Base-by-base conservation (phyloP, 2,113 vertebrate genomes). In the Oncorhynchus keta region DNA sequence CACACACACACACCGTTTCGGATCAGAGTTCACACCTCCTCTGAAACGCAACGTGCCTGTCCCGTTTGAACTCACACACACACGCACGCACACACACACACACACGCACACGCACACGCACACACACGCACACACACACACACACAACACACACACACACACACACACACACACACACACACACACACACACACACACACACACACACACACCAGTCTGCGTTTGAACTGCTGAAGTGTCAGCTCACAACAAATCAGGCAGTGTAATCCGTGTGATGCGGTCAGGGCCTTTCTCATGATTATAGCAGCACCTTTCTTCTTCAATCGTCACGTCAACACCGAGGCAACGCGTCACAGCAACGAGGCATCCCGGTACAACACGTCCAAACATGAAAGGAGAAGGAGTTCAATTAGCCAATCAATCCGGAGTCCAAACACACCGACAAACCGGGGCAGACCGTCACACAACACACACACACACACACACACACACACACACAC, bases 211-310 rank as follows among this genome's bases (percentile, higher is more conserved):
- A 79, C 74, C 39, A 45, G 39, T 45, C 39, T 45, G 39, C 39
- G 9, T 45, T 45, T 45, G 39, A 45, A 45, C 9, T 45, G 39
- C 11, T 45, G 35, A 39, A 39, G 35, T 39, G 35, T 39, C 35
- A 9, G 35, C 7, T 39, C 35, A 39, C 35, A 39, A 9, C 35
- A 87, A 91, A 87, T 89, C 86, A 91, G 85, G 81, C 79, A 28
- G 16, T 16, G 82, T 91, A 91, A 91, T 90, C 88, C 86, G 88
- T 90, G 91, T 92, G 90, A 92, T 89, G 90, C 85, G 89, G 91
- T 90, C 91, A 91, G 85, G 87, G 84, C 68, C 82, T 74, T 85
- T 45, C 84, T 45, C 84, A 81, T 90, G 91, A 93, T 93, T 91
- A 89, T 26, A 68, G 87, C 79, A 61, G 79, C 51, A 35, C 83